These are phyloP conservation scores for Alaudala cheleensis DNA, from an alignment of 2,113 vertebrate species.

Conservation along the genomic window DNA sequence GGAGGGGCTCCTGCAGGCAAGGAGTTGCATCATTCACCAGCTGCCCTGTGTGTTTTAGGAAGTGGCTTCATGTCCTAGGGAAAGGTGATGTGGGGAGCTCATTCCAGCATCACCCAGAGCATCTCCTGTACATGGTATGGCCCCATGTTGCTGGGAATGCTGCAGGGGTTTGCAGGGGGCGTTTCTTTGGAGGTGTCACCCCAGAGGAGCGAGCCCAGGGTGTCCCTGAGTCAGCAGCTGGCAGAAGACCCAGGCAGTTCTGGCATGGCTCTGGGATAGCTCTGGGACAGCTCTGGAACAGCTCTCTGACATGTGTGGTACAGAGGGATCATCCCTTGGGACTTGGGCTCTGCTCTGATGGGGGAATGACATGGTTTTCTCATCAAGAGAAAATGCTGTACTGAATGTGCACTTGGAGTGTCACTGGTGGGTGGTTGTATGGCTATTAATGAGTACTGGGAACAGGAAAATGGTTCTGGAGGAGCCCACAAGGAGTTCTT, in stretches of 20 bases:
- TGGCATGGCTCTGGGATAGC: background rate
- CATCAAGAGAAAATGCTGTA: background rate
- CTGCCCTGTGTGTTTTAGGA: background rate
- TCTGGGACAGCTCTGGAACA: background rate
- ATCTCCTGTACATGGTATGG: accelerated
- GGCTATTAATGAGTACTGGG: background rate
- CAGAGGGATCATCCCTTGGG: background rate
- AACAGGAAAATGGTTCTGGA: background rate
- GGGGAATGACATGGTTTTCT: background rate
- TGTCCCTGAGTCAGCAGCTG: background rate
- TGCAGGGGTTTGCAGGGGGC: background rate
- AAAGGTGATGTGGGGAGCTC: background rate
- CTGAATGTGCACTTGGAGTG: background rate
- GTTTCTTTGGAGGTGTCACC: background rate
- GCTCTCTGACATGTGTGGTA: background rate
- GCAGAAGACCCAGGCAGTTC: background rate
- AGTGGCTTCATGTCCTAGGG: background rate
- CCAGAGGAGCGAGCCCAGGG: background rate
- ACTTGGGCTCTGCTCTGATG: background rate
- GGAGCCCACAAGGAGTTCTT: background rate
- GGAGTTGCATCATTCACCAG: constrained; percentile 60
- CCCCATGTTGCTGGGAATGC: background rate
- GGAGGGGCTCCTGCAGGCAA: constrained; percentile 75
- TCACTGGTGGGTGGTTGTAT: background rate
- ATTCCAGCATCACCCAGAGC: background rate